phyloP scores from a whole-genome alignment of 1,140 invertebrate genomes.

The Drosophila pachea region DNA sequence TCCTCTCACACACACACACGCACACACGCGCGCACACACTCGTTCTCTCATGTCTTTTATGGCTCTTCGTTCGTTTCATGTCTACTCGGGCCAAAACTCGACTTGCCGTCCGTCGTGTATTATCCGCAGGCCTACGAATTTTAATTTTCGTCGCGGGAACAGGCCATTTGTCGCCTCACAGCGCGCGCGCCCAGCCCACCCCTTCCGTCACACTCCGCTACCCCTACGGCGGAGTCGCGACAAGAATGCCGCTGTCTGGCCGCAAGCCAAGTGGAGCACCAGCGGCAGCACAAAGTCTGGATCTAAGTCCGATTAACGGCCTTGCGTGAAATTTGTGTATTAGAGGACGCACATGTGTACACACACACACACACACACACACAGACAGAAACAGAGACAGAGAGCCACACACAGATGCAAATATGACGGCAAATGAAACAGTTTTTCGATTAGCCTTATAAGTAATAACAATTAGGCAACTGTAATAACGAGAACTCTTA shows the following conservation, averaged over 20 bases:
- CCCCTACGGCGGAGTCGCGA: slow-evolving; percentile 17
- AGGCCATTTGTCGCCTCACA: slow-evolving; percentile 58
- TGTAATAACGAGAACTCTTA: not conserved
- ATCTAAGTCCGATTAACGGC: slow-evolving; percentile 44
- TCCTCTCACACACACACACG: not conserved
- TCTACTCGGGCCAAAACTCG: slow-evolving; percentile 21
- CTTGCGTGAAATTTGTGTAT: slow-evolving; percentile 67
- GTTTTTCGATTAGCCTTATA: not conserved
- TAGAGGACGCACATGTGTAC: slow-evolving; percentile 34
- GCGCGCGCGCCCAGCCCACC: not conserved
- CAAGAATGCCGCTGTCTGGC: slow-evolving; percentile 21
- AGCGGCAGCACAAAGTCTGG: slow-evolving; percentile 69
- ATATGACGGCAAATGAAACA: not conserved
- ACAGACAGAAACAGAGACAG: too few relatives aligned
- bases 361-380: slow-evolving; percentile 14
- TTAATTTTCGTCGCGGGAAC: slow-evolving; percentile 70
- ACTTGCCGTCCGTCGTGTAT: slow-evolving; percentile 14
- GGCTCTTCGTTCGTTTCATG: slow-evolving; percentile 47
- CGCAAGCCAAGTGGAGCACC: slow-evolving; percentile 20
- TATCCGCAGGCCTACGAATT: slow-evolving; percentile 73
- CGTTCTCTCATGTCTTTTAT: slow-evolving; percentile 44
- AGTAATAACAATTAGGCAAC: slow-evolving; percentile 6
- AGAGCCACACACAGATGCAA: too few relatives aligned
- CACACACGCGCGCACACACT: too few relatives aligned
- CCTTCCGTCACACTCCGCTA: too few relatives aligned